Evolutionary conservation across 2,888 invertebrate genomes (phyloP), one percentile per base, ranked within the genome.

Genomic region (Polyommatus icarus): DNA sequence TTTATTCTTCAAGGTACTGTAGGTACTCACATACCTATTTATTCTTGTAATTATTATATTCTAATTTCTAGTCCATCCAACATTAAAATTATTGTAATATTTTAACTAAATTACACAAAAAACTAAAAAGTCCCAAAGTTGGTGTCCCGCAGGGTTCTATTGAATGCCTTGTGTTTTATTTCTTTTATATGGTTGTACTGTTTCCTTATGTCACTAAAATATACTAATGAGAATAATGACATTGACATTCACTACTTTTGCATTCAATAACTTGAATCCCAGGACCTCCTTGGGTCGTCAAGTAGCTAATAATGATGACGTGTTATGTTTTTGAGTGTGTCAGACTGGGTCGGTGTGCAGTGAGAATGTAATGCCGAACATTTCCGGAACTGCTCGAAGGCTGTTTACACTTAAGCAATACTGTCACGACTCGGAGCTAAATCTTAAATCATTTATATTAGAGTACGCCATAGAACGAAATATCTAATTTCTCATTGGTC

Each of bases 281-380:
- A 50, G 73, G 24, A 7, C 50, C 24, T 50, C n/a, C 1, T 18
- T 75, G 29, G 20, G 29, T 4, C 29, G 75, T 50, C 46, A 73
- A 72, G 40, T 73, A 72, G 75, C 50, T 54, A 50, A 76, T 77
- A 78, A 71, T 71, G 32, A 57, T 57, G 67, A 79, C 71, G 79
- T 75, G 54, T 75, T 75, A 75, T 73, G 54, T 29, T 75, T 75
- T 75, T 54, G 75, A 46, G 40, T 76, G 80, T 67, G 78, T 67
- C 40, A 71, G 77, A 76, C 76, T 77, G 76, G 67, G 61, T 76
- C 29, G 77, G 54, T 59, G 77, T 79, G 80, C 79, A 79, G 78
- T 82, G 83, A 82, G 85, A 85, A 84, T 83, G 84, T 82, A 83
- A 87, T 87, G 80, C 82, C 80, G 82, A 83, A 82, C 79, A 84